Evolutionary conservation across 2,113 vertebrate species (phyloP).

Genomic region (Apodemus sylvaticus): DNA sequence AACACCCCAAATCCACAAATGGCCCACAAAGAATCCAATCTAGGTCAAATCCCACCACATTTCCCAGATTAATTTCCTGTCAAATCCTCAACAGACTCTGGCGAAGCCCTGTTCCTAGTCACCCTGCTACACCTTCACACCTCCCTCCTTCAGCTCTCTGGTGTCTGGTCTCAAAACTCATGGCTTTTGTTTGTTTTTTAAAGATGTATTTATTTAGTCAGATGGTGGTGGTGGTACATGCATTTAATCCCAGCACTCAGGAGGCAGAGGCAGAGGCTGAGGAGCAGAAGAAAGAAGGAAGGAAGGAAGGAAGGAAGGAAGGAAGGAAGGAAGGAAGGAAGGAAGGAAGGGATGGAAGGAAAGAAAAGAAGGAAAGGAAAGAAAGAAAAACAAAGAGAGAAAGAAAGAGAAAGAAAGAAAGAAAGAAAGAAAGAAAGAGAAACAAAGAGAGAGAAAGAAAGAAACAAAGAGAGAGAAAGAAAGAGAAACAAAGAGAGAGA

Average conservation of each 20-base stretch:
- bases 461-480: too few relatives aligned
- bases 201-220: neutral
- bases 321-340: too few relatives aligned
- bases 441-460: too few relatives aligned
- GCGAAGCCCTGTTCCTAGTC: neutral
- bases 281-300: too few relatives aligned
- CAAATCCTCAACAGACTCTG: neutral
- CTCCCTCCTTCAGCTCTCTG: neutral
- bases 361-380: too few relatives aligned
- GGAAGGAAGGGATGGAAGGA: too few relatives aligned
- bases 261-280: neutral
- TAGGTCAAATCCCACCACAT: neutral
- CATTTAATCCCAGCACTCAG: neutral
- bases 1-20: conserved; percentile 21
- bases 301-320: too few relatives aligned
- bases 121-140: neutral
- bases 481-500: too few relatives aligned
- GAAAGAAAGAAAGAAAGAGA: too few relatives aligned
- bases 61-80: conserved; percentile 1
- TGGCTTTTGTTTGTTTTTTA: neutral
- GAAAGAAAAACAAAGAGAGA: too few relatives aligned
- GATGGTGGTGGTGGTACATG: neutral
- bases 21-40: neutral
- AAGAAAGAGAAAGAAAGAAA: too few relatives aligned
- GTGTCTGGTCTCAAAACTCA: neutral